Base-by-base conservation (phyloP, 2,888 invertebrate genomes). In the Sycophila texana region DNA sequence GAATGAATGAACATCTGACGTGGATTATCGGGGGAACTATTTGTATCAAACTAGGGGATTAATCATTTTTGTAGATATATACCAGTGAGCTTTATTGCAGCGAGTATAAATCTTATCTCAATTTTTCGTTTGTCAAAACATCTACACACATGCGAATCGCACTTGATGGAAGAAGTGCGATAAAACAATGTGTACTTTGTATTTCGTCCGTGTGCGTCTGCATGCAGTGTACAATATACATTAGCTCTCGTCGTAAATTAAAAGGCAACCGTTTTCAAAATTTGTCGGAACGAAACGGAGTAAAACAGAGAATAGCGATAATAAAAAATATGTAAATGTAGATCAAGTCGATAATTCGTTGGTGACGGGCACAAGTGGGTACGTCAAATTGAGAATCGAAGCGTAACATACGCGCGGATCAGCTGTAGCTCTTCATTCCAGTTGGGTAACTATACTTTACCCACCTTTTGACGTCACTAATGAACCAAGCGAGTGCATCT, bases 391-490 rank as follows among this genome's bases (percentile, higher is more conserved):
- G 26, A 60, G 72, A 72, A 73, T 58, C 39, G 53, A 67, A 61
- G 22, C 66, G 22, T 55, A 26, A 74, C 61, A 73, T 67, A 55
- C n/a, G n/a, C 13, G 49, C 39, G 57, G 16, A 67, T 60, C 47
- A 61, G n/a, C 26, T n/a, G 13, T 60, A 57, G 22, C n/a, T 39
- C 39, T 72, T 5, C 16, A 70, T 30, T 58, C 51, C 20, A 49
- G 22, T 20, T 67, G 55, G 73, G 73, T 73, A 72, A 73, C 73
- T 47, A 73, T 63, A 26, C 73, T 78, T 78, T 73, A 73, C 26
- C 60, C 18, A 73, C 16, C 22, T 67, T 78, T 78, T 61, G 26
- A 68, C 57, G 63, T 68, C 30, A 63, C 55, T 70, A 61, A 78
- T 22, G 70, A 77, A 60, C 72, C 7, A 39, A 39, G 66, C 30